A percentile compares a stretch with the other conserved stretches of the same genome.
phyloP scores from a whole-genome alignment of 2,888 invertebrate species.

The Polyploca ridens region DNA sequence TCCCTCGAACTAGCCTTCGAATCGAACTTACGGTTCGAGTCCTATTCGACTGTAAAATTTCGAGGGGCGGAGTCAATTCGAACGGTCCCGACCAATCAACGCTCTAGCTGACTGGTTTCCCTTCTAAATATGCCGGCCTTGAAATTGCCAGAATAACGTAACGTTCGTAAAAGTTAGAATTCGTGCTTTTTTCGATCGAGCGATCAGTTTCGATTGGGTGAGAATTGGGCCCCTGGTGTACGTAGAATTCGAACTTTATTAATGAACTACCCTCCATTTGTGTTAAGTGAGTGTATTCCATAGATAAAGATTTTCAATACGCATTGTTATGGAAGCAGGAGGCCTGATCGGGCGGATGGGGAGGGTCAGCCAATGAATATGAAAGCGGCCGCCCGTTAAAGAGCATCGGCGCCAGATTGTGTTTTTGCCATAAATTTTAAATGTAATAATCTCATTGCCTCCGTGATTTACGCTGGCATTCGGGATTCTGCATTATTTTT shows the following conservation, averaged over 20 bases:
- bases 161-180: no score
- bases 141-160: no score
- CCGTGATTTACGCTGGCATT: conserved; percentile 3
- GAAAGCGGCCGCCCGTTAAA: conserved; percentile 54
- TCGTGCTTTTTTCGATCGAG: no score
- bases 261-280: conserved; percentile 20
- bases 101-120: no score
- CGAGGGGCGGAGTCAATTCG: no score
- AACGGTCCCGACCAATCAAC: no score
- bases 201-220: no score
- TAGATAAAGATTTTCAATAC: conserved; percentile 51
- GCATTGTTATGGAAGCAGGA: conserved; percentile 32
- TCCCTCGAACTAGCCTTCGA: no score
- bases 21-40: no score
- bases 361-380: conserved; percentile 51
- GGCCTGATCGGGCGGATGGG: conserved; percentile 18
- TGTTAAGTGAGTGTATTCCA: conserved; percentile 36
- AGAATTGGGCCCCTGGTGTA: no score
- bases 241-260: neutral
- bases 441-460: conserved; percentile 24
- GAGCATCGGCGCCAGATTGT: conserved; percentile 49
- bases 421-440: conserved; percentile 48
- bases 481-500: neutral
- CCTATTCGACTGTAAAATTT: no score
- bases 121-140: no score